Evolutionary conservation across 2,113 vertebrate species (phyloP).

Genomic region (Camelus bactrianus): DNA sequence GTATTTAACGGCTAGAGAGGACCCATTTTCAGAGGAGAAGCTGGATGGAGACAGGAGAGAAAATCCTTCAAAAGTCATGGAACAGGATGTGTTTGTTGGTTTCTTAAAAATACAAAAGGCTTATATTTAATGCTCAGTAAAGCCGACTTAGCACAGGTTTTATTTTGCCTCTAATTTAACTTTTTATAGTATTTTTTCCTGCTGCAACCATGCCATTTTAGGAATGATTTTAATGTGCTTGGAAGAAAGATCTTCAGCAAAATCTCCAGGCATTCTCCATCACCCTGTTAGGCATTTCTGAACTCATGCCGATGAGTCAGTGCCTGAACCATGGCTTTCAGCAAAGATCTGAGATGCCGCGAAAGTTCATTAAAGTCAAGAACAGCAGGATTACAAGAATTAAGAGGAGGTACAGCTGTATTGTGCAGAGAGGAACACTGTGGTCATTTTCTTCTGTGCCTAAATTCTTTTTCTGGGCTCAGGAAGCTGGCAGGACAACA

Average conservation of each 20-base stretch:
- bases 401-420: not conserved
- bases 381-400: conserved; percentile 37
- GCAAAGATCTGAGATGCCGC: not conserved
- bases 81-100: not conserved
- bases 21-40: not conserved
- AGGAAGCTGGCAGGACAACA: conserved; percentile 74
- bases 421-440: not conserved
- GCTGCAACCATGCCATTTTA: not conserved
- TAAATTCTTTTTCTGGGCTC: conserved; percentile 54
- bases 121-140: not conserved
- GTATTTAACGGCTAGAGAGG: not conserved
- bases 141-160: not conserved
- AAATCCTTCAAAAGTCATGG: not conserved
- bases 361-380: not conserved
- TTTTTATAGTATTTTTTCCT: not conserved
- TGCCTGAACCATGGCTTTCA: not conserved
- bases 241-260: not conserved
- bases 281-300: not conserved
- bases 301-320: not conserved
- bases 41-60: not conserved
- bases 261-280: not conserved
- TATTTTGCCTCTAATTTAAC: not conserved
- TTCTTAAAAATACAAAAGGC: not conserved
- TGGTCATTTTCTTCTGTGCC: conserved; percentile 43
- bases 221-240: not conserved